A percentile compares a stretch with the other conserved stretches of the same genome.
phyloP scores from a whole-genome alignment of 2,797 vertebrate species.

The Novumbra hubbsi region DNA sequence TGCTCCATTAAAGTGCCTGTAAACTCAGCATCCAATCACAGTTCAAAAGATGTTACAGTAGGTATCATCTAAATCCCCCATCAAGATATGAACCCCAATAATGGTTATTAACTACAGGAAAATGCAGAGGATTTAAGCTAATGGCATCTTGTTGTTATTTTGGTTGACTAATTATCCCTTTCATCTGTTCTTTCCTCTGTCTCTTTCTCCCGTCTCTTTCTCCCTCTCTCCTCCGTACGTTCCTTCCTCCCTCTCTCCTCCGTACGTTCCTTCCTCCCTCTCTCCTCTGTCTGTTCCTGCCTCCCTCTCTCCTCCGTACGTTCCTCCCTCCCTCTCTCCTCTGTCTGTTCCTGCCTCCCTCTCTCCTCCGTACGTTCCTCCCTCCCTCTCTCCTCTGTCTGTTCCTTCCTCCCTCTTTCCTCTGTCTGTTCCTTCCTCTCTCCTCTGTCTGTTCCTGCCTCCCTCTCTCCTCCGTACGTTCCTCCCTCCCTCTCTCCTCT shows the following conservation, averaged over 20 bases:
- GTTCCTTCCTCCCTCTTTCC: neutral
- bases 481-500: neutral
- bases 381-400: neutral
- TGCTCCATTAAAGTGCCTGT: no score
- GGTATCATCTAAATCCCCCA: no score
- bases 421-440: neutral
- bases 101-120: no score
- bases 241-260: neutral
- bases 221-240: neutral
- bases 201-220: neutral
- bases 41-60: no score
- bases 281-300: constrained; percentile 28
- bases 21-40: no score
- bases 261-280: neutral
- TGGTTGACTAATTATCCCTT: neutral
- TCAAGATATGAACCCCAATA: no score
- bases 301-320: constrained; percentile 41
- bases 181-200: neutral
- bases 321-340: no score
- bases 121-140: no score
- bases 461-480: neutral
- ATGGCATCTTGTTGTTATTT: no score
- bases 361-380: neutral
- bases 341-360: constrained; percentile 24
- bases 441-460: neutral